Evolutionary conservation across 2,888 invertebrate genomes (phyloP).

Genomic region (Cantharis rustica): DNA sequence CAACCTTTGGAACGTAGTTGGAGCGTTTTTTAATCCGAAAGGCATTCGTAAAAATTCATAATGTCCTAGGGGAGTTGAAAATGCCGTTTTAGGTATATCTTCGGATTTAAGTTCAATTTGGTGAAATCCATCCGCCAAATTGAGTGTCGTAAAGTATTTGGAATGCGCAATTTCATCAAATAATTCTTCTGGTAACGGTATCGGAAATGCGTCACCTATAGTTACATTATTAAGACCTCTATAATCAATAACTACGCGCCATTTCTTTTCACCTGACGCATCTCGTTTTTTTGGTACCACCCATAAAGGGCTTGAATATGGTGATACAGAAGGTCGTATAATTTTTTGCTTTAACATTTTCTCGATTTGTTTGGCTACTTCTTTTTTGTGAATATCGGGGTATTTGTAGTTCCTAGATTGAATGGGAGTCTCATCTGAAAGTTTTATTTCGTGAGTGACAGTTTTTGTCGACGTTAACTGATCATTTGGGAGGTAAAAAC

Average conservation of each 20-base stretch:
- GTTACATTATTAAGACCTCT: background rate
- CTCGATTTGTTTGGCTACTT: conserved; percentile 40
- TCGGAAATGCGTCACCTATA: background rate
- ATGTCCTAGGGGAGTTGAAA: background rate
- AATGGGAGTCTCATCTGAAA: conserved; percentile 34
- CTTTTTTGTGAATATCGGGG: conserved; percentile 41
- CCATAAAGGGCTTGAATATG: conserved; percentile 38
- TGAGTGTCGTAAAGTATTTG: background rate
- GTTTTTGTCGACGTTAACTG: conserved; percentile 34
- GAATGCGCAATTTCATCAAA: background rate
- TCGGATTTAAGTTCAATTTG: background rate
- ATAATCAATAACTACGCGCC: conserved; percentile 18
- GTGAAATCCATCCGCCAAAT: background rate
- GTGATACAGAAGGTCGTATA: conserved; percentile 37
- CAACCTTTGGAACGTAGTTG: too few relatives aligned
- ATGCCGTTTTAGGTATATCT: background rate
- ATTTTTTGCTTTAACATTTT: conserved; percentile 39
- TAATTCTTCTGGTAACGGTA: background rate
- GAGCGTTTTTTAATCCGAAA: background rate
- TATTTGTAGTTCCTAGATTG: conserved; percentile 40
- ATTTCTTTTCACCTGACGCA: conserved; percentile 29
- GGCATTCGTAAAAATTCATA: background rate
- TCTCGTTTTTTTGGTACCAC: conserved; percentile 44
- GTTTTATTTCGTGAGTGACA: conserved; percentile 36
- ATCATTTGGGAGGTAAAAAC: conserved; percentile 39